Conservation (phyloP, 2,113 vertebrate genomes). For the Chaetops frenatus region DNA sequence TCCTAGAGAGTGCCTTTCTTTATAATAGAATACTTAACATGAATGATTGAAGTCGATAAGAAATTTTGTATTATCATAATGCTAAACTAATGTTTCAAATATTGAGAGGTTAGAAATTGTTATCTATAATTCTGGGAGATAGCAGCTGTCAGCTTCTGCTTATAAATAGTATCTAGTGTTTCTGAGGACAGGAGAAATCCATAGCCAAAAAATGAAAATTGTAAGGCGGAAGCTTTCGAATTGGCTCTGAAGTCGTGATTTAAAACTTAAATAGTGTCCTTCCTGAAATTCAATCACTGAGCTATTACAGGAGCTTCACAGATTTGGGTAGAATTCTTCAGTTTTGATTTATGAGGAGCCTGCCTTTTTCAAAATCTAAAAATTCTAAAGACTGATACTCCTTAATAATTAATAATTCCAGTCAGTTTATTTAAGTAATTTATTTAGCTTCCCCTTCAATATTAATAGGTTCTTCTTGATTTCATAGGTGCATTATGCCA, state of each 20-base stretch:
- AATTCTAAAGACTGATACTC: not conserved
- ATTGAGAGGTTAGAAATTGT: constrained; percentile 3
- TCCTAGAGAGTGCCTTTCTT: not conserved
- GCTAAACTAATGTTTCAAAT: not conserved
- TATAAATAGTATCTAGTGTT: constrained; percentile 37
- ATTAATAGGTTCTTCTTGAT: not conserved
- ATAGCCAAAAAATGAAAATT: not conserved
- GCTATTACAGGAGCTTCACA: not conserved
- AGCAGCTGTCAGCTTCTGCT: constrained; percentile 36
- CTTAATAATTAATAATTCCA: not conserved
- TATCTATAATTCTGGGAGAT: not conserved
- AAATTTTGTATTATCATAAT: not conserved
- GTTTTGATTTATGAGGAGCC: not conserved
- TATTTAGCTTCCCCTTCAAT: not conserved
- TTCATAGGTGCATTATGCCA: not conserved
- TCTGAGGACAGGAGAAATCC: not conserved
- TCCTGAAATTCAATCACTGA: not conserved
- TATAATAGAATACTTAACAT: not conserved
- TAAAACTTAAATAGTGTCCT: not conserved
- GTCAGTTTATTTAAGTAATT: not conserved
- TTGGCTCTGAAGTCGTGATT: not conserved
- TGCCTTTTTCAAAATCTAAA: not conserved
- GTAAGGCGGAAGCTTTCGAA: not conserved
- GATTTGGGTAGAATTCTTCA: not conserved
- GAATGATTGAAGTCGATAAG: not conserved